These are phyloP conservation scores for Drosophila sproati DNA, from an alignment of 1,140 invertebrate species.

Conservation along the genomic window DNA sequence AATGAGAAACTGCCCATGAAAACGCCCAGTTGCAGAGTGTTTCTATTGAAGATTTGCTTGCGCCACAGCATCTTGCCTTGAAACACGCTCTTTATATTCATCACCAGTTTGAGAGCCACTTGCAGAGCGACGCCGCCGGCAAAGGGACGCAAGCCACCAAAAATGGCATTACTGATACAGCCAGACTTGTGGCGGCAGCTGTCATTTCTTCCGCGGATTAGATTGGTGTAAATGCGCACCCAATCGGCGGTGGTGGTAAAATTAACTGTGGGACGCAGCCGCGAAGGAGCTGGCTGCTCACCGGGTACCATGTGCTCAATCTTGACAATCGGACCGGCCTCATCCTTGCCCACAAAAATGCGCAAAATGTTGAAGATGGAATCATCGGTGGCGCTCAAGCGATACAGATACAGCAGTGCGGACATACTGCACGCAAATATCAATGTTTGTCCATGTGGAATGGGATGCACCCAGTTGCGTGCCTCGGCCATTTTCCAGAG, in stretches of 20 bases:
- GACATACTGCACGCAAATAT: slow-evolving; percentile 88
- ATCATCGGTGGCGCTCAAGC: slow-evolving; percentile 85
- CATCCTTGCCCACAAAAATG: slow-evolving; percentile 88
- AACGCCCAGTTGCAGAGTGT: slow-evolving; percentile 87
- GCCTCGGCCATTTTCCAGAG: slow-evolving; percentile 90
- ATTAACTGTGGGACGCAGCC: slow-evolving; percentile 53
- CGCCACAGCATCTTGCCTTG: slow-evolving; percentile 85
- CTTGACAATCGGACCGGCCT: slow-evolving; percentile 84
- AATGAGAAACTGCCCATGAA: slow-evolving; percentile 88
- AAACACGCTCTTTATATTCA: slow-evolving; percentile 85
- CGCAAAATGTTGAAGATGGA: slow-evolving; percentile 89
- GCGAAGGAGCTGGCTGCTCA: slow-evolving; percentile 46
- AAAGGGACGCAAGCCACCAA: slow-evolving; percentile 87
- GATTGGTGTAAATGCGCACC: slow-evolving; percentile 68
- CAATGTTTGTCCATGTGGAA: slow-evolving; percentile 88
- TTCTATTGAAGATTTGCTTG: slow-evolving; percentile 85
- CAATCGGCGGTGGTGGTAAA: slow-evolving; percentile 58
- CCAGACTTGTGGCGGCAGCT: slow-evolving; percentile 87
- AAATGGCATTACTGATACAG: slow-evolving; percentile 87
- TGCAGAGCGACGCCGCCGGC: slow-evolving; percentile 87
- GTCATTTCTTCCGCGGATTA: slow-evolving; percentile 84
- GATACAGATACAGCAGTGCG: slow-evolving; percentile 87
- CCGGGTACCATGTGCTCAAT: slow-evolving; percentile 4
- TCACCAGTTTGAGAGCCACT: slow-evolving; percentile 85
- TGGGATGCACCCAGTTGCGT: slow-evolving; percentile 87